Evolutionary conservation across 2,797 vertebrate genomes (phyloP).

Genomic region (Gadopsis marmoratus): DNA sequence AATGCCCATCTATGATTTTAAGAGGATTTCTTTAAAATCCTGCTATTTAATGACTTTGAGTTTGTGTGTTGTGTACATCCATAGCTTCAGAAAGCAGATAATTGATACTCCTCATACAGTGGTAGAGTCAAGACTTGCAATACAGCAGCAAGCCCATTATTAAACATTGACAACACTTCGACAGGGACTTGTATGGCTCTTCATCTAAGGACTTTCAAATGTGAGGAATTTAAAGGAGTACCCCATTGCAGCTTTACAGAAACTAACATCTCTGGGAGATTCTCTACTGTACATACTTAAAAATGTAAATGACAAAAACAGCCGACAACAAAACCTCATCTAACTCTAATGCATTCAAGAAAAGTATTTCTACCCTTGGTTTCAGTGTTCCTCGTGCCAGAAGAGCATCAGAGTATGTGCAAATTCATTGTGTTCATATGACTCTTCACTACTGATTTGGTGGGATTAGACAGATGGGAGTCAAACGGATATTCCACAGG

Average conservation of each 20-base stretch:
- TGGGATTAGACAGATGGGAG: conserved; percentile 26
- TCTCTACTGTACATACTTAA: conserved; percentile 80
- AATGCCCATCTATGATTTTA: conserved; percentile 61
- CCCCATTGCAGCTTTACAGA: conserved; percentile 81
- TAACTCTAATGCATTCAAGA: conserved; percentile 71
- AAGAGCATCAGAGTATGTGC: conserved; percentile 61
- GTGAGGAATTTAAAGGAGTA: conserved; percentile 67
- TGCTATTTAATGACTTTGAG: conserved; percentile 50
- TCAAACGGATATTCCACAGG: conserved; percentile 46
- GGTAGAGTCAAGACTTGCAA: conserved; percentile 47
- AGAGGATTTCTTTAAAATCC: conserved; percentile 48
- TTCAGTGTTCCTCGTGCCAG: conserved; percentile 61
- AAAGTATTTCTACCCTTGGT: conserved; percentile 70
- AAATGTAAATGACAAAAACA: conserved; percentile 77
- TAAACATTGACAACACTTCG: conserved; percentile 44
- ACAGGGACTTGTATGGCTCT: conserved; percentile 74
- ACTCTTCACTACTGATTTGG: conserved; percentile 50
- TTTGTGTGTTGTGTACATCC: conserved; percentile 62
- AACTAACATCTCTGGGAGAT: conserved; percentile 83
- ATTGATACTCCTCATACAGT: conserved; percentile 23
- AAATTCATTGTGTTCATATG: conserved; percentile 52
- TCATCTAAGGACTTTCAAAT: conserved; percentile 73
- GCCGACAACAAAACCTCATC: conserved; percentile 80
- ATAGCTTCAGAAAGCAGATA: conserved; percentile 49
- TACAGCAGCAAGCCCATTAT: conserved; percentile 48